phyloP scores from a whole-genome alignment of 23 tunicate species.

The Aplidium turbinatum region DNA sequence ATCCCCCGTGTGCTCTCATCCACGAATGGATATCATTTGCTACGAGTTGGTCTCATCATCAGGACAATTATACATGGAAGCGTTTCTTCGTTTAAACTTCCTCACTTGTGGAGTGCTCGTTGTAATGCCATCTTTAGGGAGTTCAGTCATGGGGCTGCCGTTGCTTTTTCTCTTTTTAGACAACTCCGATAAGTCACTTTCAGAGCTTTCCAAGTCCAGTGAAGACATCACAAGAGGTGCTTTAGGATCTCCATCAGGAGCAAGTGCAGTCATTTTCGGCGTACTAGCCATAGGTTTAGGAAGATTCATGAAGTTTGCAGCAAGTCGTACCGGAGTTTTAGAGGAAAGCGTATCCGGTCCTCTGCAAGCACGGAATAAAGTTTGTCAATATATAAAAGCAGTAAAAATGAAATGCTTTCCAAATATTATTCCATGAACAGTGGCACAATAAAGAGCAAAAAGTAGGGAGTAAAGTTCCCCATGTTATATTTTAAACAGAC shows the following conservation, averaged over 20 bases:
- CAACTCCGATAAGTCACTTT: background rate
- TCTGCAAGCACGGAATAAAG: background rate
- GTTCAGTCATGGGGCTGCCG: too few relatives aligned
- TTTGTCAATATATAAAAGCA: too few relatives aligned
- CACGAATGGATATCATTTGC: too few relatives aligned
- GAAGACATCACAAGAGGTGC: background rate
- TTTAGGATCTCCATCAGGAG: slow-evolving; percentile 1
- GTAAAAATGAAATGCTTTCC: too few relatives aligned
- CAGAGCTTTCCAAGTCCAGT: background rate
- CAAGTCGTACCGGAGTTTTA: slow-evolving; percentile 29
- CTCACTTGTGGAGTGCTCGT: too few relatives aligned
- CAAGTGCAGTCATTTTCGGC: slow-evolving; percentile 2
- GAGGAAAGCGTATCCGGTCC: background rate
- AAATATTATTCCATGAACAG: too few relatives aligned
- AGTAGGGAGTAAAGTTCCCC: too few relatives aligned
- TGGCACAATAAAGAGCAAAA: too few relatives aligned
- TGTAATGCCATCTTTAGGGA: too few relatives aligned
- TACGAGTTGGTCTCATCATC: slow-evolving; percentile 49
- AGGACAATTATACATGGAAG: slow-evolving; percentile 48
- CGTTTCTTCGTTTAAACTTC: slow-evolving; percentile 77
- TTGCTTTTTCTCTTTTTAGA: slow-evolving; percentile 44
- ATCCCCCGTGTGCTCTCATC: too few relatives aligned
- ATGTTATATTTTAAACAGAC: too few relatives aligned
- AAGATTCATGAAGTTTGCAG: slow-evolving; percentile 63
- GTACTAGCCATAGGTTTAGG: slow-evolving; percentile 63